Evolutionary conservation across 2,113 vertebrate species (phyloP).

Genomic region (Octodon degus): DNA sequence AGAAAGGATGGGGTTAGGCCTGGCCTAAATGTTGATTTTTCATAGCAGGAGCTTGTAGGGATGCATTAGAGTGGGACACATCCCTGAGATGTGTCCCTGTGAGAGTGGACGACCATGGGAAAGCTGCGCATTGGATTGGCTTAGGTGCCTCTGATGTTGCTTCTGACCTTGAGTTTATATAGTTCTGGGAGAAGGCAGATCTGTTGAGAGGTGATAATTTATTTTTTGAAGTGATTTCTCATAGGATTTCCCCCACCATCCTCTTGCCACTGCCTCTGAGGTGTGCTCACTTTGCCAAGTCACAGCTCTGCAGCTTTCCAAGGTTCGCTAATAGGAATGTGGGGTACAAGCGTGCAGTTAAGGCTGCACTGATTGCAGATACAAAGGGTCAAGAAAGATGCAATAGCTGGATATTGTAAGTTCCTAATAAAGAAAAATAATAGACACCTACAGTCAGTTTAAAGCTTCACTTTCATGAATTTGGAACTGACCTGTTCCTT

Average conservation of each 20-base stretch:
- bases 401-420: neutral
- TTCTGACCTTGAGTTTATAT: neutral
- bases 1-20: neutral
- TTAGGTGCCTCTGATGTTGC: fast-evolving
- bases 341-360: neutral
- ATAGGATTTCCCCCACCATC: neutral
- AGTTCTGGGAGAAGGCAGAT: neutral
- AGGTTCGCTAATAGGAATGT: neutral
- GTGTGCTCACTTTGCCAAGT: neutral
- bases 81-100: no score
- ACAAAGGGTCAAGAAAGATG: neutral
- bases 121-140: neutral
- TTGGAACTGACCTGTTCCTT: neutral
- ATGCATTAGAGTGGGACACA: neutral
- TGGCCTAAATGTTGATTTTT: neutral
- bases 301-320: neutral
- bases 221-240: neutral
- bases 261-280: neutral
- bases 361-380: neutral
- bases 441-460: neutral
- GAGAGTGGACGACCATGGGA: no score
- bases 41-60: neutral
- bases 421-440: neutral
- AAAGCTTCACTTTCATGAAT: conserved; percentile 1
- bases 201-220: conserved; percentile 34